Conservation (phyloP, 2,797 vertebrate species). For the Coccyzus lansbergi region DNA sequence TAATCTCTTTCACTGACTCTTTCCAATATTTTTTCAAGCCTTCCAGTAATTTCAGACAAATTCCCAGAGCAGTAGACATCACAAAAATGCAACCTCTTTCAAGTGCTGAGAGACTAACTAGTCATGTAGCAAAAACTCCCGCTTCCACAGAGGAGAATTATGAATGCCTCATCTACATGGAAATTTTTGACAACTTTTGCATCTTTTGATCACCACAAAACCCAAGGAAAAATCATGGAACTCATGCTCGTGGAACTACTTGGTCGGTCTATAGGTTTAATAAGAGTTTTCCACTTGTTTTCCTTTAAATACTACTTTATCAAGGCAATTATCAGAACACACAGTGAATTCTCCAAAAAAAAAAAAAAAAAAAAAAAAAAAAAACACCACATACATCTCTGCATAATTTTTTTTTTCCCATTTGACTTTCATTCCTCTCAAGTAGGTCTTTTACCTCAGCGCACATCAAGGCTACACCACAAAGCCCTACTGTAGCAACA, state of each 20-base stretch:
- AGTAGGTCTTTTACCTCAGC: neutral
- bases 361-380: neutral
- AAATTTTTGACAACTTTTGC: neutral
- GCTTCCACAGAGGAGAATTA: neutral
- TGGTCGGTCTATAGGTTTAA: neutral
- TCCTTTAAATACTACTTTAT: neutral
- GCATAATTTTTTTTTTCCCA: neutral
- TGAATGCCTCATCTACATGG: neutral
- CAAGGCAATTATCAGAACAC: neutral
- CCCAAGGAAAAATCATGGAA: neutral
- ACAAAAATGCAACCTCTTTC: neutral
- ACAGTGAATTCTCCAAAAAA: neutral
- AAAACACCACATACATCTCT: neutral
- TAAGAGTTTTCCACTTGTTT: neutral
- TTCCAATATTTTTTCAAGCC: neutral
- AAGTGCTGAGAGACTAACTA: neutral
- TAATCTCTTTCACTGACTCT: neutral
- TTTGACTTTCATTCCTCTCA: neutral
- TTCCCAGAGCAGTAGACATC: neutral
- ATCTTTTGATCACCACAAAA: neutral
- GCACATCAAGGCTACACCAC: neutral
- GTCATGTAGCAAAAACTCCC: neutral
- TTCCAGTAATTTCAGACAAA: neutral
- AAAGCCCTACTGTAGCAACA: neutral
- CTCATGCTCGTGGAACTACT: neutral